phyloP scores from a whole-genome alignment of 92 coral and sea anemone genomes.

The Porites evermanni region DNA sequence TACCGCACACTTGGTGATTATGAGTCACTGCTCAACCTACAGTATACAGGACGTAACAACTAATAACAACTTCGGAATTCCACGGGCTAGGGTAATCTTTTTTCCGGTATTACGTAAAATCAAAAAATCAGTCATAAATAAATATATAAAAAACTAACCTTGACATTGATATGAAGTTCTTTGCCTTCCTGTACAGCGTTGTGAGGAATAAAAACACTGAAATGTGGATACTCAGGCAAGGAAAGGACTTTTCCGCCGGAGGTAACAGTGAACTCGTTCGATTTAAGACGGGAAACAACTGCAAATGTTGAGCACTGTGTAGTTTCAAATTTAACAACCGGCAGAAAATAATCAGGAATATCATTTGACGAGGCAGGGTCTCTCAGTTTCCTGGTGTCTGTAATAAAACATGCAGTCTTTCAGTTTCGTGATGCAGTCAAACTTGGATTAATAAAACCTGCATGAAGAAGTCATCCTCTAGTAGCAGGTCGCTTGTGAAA shows the following conservation, averaged over 20 bases:
- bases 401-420: neutral
- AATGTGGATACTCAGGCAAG: neutral
- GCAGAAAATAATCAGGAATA: conserved; percentile 25
- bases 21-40: no score
- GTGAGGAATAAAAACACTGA: neutral
- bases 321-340: conserved; percentile 20
- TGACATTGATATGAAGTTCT: conserved; percentile 8
- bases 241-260: neutral
- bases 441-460: no score
- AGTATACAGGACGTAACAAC: no score
- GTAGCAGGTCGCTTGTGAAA: no score
- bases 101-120: no score
- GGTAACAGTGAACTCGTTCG: neutral
- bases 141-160: neutral
- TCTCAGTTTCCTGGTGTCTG: conserved; percentile 1
- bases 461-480: no score
- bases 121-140: no score
- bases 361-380: neutral
- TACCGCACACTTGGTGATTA: no score
- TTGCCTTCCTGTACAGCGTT: neutral
- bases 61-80: no score
- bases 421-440: no score
- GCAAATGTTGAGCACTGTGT: conserved; percentile 19
- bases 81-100: no score
- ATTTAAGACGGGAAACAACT: conserved; percentile 25